Base-by-base conservation (phyloP, 2,113 vertebrate species). In the Camarhynchus parvulus region DNA sequence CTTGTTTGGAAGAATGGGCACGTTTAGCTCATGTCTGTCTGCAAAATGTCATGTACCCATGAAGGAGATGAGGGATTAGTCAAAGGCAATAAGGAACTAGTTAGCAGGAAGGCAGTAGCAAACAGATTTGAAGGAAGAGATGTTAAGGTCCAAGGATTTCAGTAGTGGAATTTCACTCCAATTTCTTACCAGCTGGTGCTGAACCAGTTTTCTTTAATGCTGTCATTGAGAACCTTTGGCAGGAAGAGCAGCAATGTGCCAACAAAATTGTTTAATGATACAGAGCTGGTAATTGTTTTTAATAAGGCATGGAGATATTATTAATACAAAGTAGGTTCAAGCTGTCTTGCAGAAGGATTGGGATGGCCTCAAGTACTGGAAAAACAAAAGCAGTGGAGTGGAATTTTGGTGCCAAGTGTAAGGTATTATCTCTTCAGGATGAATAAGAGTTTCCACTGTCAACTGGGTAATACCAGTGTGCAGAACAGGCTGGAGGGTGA, bases 11-110 rank as follows among this genome's bases (percentile, higher is more conserved):
- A 93, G 89, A 90, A 92, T 64, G 91, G 89, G 76, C 76, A 81
- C 0, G 0, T 83, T 83, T 64, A 81, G 80, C 49, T 94, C 92
- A 46, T 75, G 74, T 91, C 94, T 94, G 86, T 96, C 95, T 95
- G 89, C 96, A 97, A 92, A 97, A 94, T 90, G 77, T 93, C 96
- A 93, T 78, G 83, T 88, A 92, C 89, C 91, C 89, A 87, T 92
- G 89, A 96, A 96, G 89, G 95, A 92, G 92, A 92, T 92, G 94
- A 95, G 56, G 86, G 94, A 97, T 95, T 94, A 95, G 76, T 84
- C 68, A 90, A 93, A 96, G 64, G 89, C 94, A 96, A 83, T 92
- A 90, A 93, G 92, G 92, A 96, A 94, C 94, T 92, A 86, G 94
- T 86, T 78, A 90, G 73, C 68, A 94, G 89, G 66, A 96, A 94